Evolutionary conservation across 2,888 invertebrate genomes (phyloP).

Genomic region (Microctonus hyperodae): DNA sequence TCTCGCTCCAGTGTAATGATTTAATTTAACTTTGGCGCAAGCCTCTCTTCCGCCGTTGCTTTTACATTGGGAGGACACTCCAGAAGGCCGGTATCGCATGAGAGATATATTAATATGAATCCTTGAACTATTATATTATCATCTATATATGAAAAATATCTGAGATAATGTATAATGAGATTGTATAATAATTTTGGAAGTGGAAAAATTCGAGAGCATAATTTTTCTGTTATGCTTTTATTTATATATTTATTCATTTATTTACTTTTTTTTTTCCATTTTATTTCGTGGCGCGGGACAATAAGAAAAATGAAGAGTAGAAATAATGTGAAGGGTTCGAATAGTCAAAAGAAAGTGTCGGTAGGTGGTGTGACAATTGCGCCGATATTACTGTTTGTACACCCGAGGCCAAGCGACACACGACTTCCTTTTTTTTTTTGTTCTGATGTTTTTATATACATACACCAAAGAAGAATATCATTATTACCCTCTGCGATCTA

Average conservation of each 20-base stretch:
- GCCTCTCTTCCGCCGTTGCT: slow-evolving; percentile 58
- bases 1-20: slow-evolving; percentile 56
- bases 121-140: neutral
- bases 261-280: neutral
- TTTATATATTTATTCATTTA: neutral
- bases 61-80: slow-evolving; percentile 33
- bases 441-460: slow-evolving; percentile 57
- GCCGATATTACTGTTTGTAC: slow-evolving; percentile 59
- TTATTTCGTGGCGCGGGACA: slow-evolving; percentile 7
- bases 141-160: slow-evolving; percentile 5
- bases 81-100: slow-evolving; percentile 23
- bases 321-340: neutral
- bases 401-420: slow-evolving; percentile 56
- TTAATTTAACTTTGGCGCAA: slow-evolving; percentile 63
- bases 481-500: slow-evolving; percentile 51
- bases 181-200: neutral
- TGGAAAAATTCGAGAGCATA: too few species aligned
- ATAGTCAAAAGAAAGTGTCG: slow-evolving; percentile 17
- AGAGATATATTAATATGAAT: slow-evolving; percentile 26
- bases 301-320: slow-evolving; percentile 12
- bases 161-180: slow-evolving; percentile 1
- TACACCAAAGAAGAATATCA: slow-evolving; percentile 55
- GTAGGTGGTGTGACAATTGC: slow-evolving; percentile 22
- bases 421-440: slow-evolving; percentile 4
- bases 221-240: too few species aligned